These are phyloP conservation scores for Mesaphorura yosii DNA, from an alignment of 1,140 invertebrate genomes.

Conservation along the genomic window DNA sequence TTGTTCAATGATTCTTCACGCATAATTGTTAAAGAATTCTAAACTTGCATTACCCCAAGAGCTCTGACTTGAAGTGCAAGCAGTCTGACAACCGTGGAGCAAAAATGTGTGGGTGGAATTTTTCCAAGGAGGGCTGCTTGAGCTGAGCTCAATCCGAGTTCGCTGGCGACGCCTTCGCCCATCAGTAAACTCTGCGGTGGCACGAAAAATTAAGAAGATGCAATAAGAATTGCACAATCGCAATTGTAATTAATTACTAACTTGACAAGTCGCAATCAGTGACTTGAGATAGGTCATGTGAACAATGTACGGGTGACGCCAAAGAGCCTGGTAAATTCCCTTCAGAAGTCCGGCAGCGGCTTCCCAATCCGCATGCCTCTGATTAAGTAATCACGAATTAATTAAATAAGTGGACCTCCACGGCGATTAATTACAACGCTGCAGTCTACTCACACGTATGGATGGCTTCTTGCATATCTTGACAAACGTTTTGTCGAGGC, in stretches of 20 bases:
- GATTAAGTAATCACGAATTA: slow-evolving; percentile 13
- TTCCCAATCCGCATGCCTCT: slow-evolving; percentile 91
- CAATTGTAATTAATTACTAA: slow-evolving; percentile 36
- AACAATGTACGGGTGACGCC: slow-evolving; percentile 85
- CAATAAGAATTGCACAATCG: no score
- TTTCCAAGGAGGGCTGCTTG: slow-evolving; percentile 68
- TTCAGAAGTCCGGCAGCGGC: slow-evolving; percentile 84
- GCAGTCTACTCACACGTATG: slow-evolving; percentile 56
- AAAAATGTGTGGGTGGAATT: slow-evolving; percentile 83
- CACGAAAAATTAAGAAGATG: slow-evolving; percentile 30
- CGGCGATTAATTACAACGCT: slow-evolving; percentile 5
- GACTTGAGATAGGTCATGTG: slow-evolving; percentile 94
- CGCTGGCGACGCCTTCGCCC: slow-evolving; percentile 50
- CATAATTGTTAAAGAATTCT: no score
- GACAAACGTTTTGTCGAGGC: slow-evolving; percentile 91
- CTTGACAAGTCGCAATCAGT: slow-evolving; percentile 67
- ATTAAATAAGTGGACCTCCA: slow-evolving; percentile 1
- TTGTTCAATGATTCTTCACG: neutral
- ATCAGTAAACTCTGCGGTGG: slow-evolving; percentile 59
- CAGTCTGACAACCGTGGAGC: slow-evolving; percentile 85
- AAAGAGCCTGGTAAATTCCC: slow-evolving; percentile 88
- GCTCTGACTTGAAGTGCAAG: slow-evolving; percentile 88
- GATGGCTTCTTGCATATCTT: slow-evolving; percentile 95
- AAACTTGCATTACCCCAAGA: slow-evolving; percentile 55
- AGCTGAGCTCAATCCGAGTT: slow-evolving; percentile 50